These are phyloP conservation scores for Kuschelorhynchus macadamiae DNA, from an alignment of 2,888 invertebrate genomes.

Conservation along the genomic window DNA sequence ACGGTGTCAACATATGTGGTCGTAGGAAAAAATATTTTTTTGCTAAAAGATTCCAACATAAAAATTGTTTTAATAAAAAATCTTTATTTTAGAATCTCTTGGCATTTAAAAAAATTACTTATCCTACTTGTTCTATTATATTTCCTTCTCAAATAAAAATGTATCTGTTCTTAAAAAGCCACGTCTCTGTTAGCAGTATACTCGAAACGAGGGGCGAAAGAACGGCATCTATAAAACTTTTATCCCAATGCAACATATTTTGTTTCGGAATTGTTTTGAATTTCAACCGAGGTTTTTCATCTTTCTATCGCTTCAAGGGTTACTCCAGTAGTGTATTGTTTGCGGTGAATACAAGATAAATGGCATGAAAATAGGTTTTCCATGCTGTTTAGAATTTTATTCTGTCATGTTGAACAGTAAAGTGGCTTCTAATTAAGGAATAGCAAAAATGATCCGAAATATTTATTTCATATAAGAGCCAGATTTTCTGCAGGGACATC, in stretches of 20 bases:
- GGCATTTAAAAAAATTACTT: too few species aligned
- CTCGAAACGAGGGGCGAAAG: not conserved
- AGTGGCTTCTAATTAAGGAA: too few species aligned
- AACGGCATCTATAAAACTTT: slow-evolving; percentile 15
- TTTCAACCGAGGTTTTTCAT: slow-evolving; percentile 25
- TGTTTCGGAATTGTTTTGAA: slow-evolving; percentile 26
- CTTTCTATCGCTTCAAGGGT: slow-evolving; percentile 22
- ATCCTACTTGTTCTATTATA: too few species aligned
- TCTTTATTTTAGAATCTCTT: too few species aligned
- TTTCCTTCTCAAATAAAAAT: too few species aligned
- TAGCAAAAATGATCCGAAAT: too few species aligned
- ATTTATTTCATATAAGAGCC: too few species aligned
- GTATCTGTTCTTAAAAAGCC: not conserved
- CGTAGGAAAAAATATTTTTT: too few species aligned
- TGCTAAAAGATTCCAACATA: too few species aligned
- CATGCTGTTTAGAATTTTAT: not conserved
- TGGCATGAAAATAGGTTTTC: slow-evolving; percentile 1
- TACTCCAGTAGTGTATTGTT: slow-evolving; percentile 31
- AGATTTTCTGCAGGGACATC: too few species aligned
- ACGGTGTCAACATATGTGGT: too few species aligned
- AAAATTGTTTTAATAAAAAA: too few species aligned
- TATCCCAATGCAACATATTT: slow-evolving; percentile 50
- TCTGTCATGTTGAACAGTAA: not conserved
- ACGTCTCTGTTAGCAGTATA: not conserved
- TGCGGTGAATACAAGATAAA: slow-evolving; percentile 32